Conservation (phyloP, 2,113 vertebrate species). For the Casuarius casuarius region DNA sequence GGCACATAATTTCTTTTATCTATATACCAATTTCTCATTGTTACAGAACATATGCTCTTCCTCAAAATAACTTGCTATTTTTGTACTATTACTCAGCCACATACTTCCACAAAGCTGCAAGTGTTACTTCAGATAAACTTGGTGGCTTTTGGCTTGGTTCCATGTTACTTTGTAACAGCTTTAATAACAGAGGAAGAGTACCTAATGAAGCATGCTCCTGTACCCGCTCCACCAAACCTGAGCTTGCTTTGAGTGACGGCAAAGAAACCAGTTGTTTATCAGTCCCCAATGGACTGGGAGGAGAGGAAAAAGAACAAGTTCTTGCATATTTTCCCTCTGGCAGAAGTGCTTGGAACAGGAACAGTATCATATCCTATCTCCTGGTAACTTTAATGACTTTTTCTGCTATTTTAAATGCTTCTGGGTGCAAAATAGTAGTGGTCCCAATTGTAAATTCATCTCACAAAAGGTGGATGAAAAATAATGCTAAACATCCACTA, state of each 20-base stretch:
- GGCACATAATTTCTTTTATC: slow-evolving; percentile 67
- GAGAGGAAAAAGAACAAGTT: neutral
- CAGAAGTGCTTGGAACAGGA: neutral
- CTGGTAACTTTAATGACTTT: neutral
- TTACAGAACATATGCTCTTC: slow-evolving; percentile 80
- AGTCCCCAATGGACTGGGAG: neutral
- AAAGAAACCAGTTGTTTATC: neutral
- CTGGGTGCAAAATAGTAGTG: neutral
- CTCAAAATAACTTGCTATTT: slow-evolving; percentile 83
- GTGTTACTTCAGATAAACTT: slow-evolving; percentile 80
- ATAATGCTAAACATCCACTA: neutral
- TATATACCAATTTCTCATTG: slow-evolving; percentile 75
- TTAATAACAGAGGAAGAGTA: neutral
- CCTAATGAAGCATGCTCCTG: neutral
- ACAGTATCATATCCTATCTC: slow-evolving; percentile 28
- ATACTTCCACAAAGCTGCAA: slow-evolving; percentile 76
- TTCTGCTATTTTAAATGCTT: slow-evolving; percentile 34
- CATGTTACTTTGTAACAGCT: neutral
- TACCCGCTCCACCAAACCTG: neutral
- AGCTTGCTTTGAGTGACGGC: neutral
- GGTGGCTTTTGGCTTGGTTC: slow-evolving; percentile 45
- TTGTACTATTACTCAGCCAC: slow-evolving; percentile 76
- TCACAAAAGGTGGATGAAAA: neutral
- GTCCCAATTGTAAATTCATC: neutral
- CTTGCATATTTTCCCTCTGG: neutral